Percentiles rank a stretch among this genome's conserved stretches.
Conservation (phyloP, 2,113 vertebrate genomes). For the Ploceus nigricollis region DNA sequence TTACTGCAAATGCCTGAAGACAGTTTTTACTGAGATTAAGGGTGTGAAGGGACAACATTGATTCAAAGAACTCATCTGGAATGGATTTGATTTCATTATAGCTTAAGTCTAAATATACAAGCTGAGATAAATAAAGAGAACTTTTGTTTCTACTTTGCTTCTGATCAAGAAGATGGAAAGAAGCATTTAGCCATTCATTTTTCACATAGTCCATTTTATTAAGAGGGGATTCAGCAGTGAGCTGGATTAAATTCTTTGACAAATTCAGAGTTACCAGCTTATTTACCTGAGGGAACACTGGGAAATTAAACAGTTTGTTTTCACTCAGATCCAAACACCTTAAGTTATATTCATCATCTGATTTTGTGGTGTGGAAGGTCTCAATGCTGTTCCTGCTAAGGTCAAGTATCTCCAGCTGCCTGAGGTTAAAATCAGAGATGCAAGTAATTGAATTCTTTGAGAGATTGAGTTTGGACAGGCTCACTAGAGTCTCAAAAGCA, state of each 20-base stretch:
- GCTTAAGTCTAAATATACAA: constrained; percentile 88
- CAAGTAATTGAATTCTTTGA: constrained; percentile 94
- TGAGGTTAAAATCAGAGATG: constrained; percentile 89
- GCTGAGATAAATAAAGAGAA: constrained; percentile 52
- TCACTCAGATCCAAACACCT: constrained; percentile 84
- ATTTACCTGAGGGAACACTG: constrained; percentile 78
- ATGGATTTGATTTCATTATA: constrained; percentile 86
- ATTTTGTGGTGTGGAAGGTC: constrained; percentile 76
- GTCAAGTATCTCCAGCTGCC: constrained; percentile 80
- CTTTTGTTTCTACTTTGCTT: constrained; percentile 33
- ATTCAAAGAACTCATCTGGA: constrained; percentile 77
- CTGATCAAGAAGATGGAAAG: not conserved
- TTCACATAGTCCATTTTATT: constrained; percentile 36
- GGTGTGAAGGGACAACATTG: constrained; percentile 76
- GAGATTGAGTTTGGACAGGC: constrained; percentile 85
- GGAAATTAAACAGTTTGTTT: constrained; percentile 87
- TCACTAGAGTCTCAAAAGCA: constrained; percentile 80
- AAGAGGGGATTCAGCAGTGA: constrained; percentile 48
- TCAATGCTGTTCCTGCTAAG: constrained; percentile 93
- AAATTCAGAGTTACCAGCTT: constrained; percentile 81
- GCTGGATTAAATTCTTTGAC: constrained; percentile 85
- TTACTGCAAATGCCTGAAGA: constrained; percentile 72
- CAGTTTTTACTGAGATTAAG: constrained; percentile 94
- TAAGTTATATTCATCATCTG: constrained; percentile 70
- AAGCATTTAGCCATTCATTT: constrained; percentile 37